Evolutionary conservation across 2,888 invertebrate species (phyloP), one percentile per base, ranked within the genome.

Genomic region (Chrysomela aeneicollis): DNA sequence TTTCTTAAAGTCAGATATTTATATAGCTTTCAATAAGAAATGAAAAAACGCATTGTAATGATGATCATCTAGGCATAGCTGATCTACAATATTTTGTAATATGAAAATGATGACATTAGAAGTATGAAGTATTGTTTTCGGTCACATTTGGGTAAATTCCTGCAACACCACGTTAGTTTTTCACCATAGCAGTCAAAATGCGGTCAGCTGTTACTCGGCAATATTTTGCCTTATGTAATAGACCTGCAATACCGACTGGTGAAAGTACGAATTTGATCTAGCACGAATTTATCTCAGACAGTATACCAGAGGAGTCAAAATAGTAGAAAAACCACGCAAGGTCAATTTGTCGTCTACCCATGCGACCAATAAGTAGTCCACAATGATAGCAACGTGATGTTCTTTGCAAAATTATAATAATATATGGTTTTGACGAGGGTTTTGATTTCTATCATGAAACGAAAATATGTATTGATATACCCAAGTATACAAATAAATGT

Each of bases 261-360:
- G 72, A 71, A 73, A 71, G 72, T 71, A 62, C n/a, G 47, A 71
- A 72, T 70, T 68, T 59, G 67, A 73, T 73, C 73, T 69, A 69
- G 65, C 72, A 72, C 72, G 69, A 65, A 59, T 66, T 68, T 71
- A 71, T 73, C 72, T 73, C 66, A 59, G 53, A 50, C 30, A 46
- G 60, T 46, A 52, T 64, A 61, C 61, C 26, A 54, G 65, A 61
- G 65, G n/a, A 42, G 42, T 15, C 15, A 8, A n/a, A 42, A 42
- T 10, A 42, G 15, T 42, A 42, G 19, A 37, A 32, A 12, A 50
- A 46, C 15, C 17, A 49, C n/a, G 19, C 32, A 21, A 21, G 10
- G 21, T 17, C 21, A 18, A 8, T 26, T 32, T n/a, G n/a, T 53
- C n/a, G 12, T 8, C 3, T 26, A 26, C 26, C 26, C 6, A 5